Base-by-base conservation (phyloP, 2,888 invertebrate genomes). In the Ptilodon capucinus region DNA sequence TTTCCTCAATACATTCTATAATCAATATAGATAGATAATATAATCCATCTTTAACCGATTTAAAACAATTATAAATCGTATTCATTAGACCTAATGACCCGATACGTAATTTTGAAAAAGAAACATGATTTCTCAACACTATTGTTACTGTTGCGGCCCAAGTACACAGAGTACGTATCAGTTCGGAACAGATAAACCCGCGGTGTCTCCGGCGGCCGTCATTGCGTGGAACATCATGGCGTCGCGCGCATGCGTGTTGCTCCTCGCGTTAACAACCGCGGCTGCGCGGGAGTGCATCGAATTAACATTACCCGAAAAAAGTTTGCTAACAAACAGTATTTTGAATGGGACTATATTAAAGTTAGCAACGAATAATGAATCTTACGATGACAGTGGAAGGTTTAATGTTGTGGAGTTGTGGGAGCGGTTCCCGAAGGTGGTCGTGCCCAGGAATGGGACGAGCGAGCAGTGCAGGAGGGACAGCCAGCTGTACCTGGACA, bases 391-490 rank as follows among this genome's bases (percentile, higher is more conserved):
- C 18, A 76, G 74, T 74, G 79, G 57, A 40, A 64, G 64, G 51
- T 74, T 80, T 46, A 80, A 84, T 66, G 69, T 91, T 51, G 53
- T 91, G 67, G 78, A 77, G 30, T 49, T 88, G 48, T 91, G 88
- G 87, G 81, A 82, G 1, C 62, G 62, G 57, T 87, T 91, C 68
- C 91, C 91, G 44, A 84, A 74, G 70, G 74, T 89, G 34, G 73
- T 91, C 60, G 87, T 90, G 60, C 91, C 88, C n/a, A 71, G 66
- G 41, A 88, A 91, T 48, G 87, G 84, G 40, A 86, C 91, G 34
- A 90, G 87, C 58, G 82, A 84, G 42, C 81, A 81, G 64, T 93
- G 93, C 68, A 67, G 86, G 25, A 68, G 81, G 46, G 92, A 91
- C 38, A 83, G 84, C 42, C 77, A 81, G 55, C 62, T 76, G 21